Evolutionary conservation across 2,113 vertebrate genomes (phyloP).

Genomic region (Muntiacus muntjak): DNA sequence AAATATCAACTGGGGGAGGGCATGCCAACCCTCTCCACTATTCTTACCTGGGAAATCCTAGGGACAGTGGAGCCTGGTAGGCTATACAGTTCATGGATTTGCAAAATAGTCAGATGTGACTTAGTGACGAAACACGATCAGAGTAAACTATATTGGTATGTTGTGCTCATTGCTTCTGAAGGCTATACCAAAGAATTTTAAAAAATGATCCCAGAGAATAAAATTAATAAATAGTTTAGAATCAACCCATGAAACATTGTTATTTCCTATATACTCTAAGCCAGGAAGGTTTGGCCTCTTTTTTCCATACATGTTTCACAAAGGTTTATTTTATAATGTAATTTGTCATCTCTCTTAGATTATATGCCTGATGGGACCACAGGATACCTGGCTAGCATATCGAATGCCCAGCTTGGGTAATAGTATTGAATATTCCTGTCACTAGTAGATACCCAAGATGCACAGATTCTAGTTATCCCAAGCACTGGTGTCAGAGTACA

Average conservation of each 20-base stretch:
- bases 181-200: neutral
- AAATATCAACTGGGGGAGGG: neutral
- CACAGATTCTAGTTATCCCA: neutral
- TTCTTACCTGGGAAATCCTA: neutral
- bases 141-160: neutral
- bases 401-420: neutral
- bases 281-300: neutral
- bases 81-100: neutral
- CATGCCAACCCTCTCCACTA: neutral
- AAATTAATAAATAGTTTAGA: neutral
- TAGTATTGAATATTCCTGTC: neutral
- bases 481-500: neutral
- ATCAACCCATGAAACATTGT: neutral
- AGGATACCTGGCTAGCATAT: neutral
- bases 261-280: neutral
- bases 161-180: neutral
- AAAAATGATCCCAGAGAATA: neutral
- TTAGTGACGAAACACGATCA: neutral
- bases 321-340: neutral
- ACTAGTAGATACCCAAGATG: neutral
- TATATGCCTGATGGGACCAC: neutral
- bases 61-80: neutral
- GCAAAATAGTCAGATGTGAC: neutral
- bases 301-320: neutral
- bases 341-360: neutral